A percentile compares a stretch with the other conserved stretches of the same genome.
Conservation (phyloP, 53 echinoderm and acorn worm genomes). For the Astropecten irregularis region DNA sequence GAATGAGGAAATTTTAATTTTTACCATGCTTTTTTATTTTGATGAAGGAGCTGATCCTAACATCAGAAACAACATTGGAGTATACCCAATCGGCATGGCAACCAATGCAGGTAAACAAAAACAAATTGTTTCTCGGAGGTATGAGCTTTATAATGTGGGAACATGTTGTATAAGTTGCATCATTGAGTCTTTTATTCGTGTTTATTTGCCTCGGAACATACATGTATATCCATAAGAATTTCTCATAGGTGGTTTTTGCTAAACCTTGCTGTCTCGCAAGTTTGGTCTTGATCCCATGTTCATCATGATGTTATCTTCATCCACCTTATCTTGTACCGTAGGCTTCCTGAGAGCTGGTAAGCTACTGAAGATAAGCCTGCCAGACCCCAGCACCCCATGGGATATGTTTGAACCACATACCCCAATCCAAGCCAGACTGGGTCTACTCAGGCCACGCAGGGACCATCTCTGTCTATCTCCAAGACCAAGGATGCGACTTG, state of each 20-base stretch:
- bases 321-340: too few species aligned
- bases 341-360: conserved; percentile 69
- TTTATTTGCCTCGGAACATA: background rate
- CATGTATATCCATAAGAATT: too few species aligned
- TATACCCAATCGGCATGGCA: conserved; percentile 73
- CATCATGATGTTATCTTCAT: too few species aligned
- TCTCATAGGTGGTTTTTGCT: too few species aligned
- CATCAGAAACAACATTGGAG: conserved; percentile 50
- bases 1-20: too few species aligned
- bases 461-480: conserved; percentile 66
- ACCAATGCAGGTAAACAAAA: conserved; percentile 65
- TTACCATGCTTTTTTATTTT: too few species aligned
- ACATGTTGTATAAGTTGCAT: too few species aligned
- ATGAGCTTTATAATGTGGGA: too few species aligned
- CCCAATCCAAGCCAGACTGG: conserved; percentile 60
- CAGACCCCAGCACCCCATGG: conserved; percentile 26
- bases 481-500: conserved; percentile 40
- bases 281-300: too few species aligned
- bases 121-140: too few species aligned
- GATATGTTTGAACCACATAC: conserved; percentile 63
- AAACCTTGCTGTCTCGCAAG: too few species aligned
- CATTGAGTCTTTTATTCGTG: too few species aligned
- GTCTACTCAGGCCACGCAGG: conserved; percentile 60
- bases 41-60: conserved; percentile 70
- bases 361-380: conserved; percentile 62